Evolutionary conservation across 2,113 vertebrate genomes (phyloP).

Genomic region (Theristicus caerulescens): DNA sequence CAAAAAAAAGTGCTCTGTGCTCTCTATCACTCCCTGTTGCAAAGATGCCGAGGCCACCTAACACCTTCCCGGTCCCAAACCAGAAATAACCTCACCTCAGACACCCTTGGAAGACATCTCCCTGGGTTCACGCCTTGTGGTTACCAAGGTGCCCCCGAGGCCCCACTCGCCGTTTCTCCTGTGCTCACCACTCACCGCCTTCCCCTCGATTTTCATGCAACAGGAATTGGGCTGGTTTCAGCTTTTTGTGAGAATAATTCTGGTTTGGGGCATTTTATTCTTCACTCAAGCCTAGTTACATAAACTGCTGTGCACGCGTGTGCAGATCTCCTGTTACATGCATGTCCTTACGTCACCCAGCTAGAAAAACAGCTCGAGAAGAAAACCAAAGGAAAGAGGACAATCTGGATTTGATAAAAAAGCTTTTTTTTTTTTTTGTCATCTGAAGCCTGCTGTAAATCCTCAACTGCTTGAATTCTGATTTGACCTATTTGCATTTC

Average conservation of each 20-base stretch:
- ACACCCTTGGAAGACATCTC: not conserved
- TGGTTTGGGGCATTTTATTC: not conserved
- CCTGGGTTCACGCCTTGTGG: not conserved
- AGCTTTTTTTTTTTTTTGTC: not conserved
- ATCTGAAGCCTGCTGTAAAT: not conserved
- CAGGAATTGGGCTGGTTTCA: not conserved
- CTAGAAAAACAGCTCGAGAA: not conserved
- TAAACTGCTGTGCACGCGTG: not conserved
- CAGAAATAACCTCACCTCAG: not conserved
- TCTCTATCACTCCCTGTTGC: not conserved
- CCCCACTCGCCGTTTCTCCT: fast-evolving
- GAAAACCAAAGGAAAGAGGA: not conserved
- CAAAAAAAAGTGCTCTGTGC: not conserved
- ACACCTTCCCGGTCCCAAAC: not conserved
- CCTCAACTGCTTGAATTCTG: not conserved
- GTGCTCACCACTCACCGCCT: not conserved
- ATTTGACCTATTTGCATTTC: not conserved
- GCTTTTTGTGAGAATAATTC: not conserved
- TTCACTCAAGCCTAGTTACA: not conserved
- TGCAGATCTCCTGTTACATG: not conserved
- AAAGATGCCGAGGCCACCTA: not conserved
- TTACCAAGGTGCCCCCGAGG: not conserved
- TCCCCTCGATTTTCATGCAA: not conserved
- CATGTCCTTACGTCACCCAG: not conserved
- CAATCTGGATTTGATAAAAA: not conserved